Base-by-base conservation (phyloP, 2,797 vertebrate species). In the Eulemur rubriventer region DNA sequence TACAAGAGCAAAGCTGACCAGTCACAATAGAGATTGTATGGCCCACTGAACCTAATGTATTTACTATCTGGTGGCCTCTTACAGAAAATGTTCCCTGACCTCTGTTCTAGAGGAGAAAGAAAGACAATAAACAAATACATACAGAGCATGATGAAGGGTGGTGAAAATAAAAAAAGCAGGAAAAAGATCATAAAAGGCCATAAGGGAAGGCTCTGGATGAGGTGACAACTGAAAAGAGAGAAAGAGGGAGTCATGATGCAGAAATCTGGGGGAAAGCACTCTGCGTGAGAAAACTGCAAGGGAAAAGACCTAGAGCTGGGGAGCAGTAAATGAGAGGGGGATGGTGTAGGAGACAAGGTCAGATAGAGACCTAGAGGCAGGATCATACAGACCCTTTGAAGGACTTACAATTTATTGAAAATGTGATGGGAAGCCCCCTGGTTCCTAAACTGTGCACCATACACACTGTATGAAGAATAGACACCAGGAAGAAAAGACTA, bases 121-220 rank as follows among this genome's bases (percentile, higher is more conserved):
- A 16, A 73, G 17, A 12, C 73, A 89, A 46, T 10, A 67, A 38
- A 46, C 4, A 75, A 43, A 61, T 55, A 73, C 65, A 50, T 9
- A 48, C 3, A 88, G 78, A 52, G 26, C 30, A 79, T 0, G 73
- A 33, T 35, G 7, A 4, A 69, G 11, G 35, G 10, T 4, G 48
- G 28, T 61, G 3, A 75, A 80, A 75, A 80, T 13, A 59, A 75
- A 90, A 35, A 90, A 82, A 96, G 14, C 20, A 88, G 41, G 30
- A 20, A 24, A 22, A 83, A 59, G 26, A n/a, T 24, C 63, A 61
- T 41, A 30, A 30, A 79, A 35, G 46, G 63, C 57, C 65, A 65
- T 3, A 0, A 22, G 35, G 17, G 35, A 82, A 61, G 41, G 69
- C 24, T 70, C 59, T 4, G 7, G 33, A n/a, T 70, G 33, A 79